Evolutionary conservation across 2,797 vertebrate species (phyloP), one percentile per base, ranked within the genome.

Genomic region (Liasis olivaceus): DNA sequence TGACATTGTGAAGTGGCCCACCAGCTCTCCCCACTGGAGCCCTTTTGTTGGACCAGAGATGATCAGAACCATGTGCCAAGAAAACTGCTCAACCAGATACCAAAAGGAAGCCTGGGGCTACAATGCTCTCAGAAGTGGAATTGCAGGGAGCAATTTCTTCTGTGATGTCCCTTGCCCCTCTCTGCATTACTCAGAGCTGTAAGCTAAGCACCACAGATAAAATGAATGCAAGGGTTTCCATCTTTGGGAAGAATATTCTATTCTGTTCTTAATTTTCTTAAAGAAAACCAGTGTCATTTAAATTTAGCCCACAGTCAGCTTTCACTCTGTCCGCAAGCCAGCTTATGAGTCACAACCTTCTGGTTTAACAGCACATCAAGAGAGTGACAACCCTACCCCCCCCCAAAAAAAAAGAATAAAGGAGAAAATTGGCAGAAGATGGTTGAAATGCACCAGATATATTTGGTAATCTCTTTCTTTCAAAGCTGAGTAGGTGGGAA

Each of bases 181-280:
- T 88, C 93, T 95, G 91, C 94, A 96, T 95, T 89, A 96, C 93
- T 95, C 89, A 93, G 88, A 42, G 17, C 93, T 92, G 62, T 95
- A 93, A 96, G 91, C 91, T 92, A 90, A 0, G 4, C 88, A 94
- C 94, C 89, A 93, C 95, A 93, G 60, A 95, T 95, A 90, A 91
- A 96, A 97, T 94, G 95, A 96, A 97, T 91, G 94, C 92, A 90
- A 93, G 91, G 42, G 95, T 95, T 88, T 84, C 63, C 89, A 89
- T 93, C 91, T 92, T 88, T 63, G 47, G 51, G 51, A 94, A 60
- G 59, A 60, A 60, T 92, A 88, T 89, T 92, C 85, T 88, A 94
- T 93, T 93, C 89, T n/a, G 54, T 94, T 26, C 91, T 95, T 51
- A 96, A 4, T 51, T 12, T 8, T 66, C 11, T 28, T 66, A 2